Evolutionary conservation across 2,888 invertebrate species (phyloP).

Genomic region (Metalampra italica): DNA sequence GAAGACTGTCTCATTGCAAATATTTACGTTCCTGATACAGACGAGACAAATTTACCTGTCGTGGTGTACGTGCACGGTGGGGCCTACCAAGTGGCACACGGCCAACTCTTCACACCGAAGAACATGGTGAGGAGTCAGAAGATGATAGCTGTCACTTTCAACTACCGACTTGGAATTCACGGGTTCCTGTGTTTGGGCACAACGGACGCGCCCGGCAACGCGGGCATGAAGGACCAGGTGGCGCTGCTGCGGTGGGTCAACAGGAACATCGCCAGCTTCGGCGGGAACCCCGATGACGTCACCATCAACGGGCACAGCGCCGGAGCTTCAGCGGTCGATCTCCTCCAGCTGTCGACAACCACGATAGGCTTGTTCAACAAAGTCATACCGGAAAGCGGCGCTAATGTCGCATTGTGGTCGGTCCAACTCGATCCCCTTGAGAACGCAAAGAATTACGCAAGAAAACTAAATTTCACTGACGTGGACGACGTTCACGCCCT

Average conservation of each 20-base stretch:
- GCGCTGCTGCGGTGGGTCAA: constrained; percentile 45
- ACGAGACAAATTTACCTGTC: constrained; percentile 28
- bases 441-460: constrained; percentile 32
- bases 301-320: constrained; percentile 41
- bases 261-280: constrained; percentile 40
- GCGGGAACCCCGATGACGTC: constrained; percentile 46
- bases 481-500: constrained; percentile 33
- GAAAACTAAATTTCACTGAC: constrained; percentile 23
- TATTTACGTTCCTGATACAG: constrained; percentile 44
- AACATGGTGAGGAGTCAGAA: constrained; percentile 23
- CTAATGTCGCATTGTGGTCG: constrained; percentile 28
- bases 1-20: constrained; percentile 55
- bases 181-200: constrained; percentile 38
- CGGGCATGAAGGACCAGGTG: constrained; percentile 45
- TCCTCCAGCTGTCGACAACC: constrained; percentile 35
- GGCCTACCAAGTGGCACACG: constrained; percentile 24
- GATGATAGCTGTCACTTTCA: constrained; percentile 29
- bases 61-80: constrained; percentile 35
- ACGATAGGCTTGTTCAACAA: constrained; percentile 37
- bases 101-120: constrained; percentile 14
- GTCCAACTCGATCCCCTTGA: constrained; percentile 36
- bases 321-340: constrained; percentile 36
- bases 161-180: constrained; percentile 32
- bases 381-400: constrained; percentile 44
- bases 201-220: constrained; percentile 38